Base-by-base conservation (phyloP, 64 coral and sea anemone species). In the Platygyra sinensis region DNA sequence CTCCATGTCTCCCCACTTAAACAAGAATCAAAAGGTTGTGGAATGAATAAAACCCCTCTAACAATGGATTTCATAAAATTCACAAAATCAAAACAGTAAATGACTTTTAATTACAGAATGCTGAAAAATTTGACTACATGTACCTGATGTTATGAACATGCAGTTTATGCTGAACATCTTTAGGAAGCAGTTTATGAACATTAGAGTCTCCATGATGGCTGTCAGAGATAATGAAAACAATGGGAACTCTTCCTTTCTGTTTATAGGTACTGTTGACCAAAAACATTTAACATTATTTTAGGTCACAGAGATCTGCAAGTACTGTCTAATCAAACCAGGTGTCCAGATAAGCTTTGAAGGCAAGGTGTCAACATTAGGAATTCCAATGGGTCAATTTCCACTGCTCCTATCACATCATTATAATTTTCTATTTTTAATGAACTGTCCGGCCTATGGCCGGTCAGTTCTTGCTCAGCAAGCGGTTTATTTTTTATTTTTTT, bases 151-250 rank as follows among this genome's bases (percentile, higher is more conserved):
- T 90, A 13, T 89, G 74, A 36, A 96, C 89, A 19, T 83, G 67
- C 22, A 99, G 86, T 51, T 88, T 88, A 24, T 82, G 62, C 11
- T 93, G 90, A 57, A 88, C 18, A 77, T 91, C 90, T 89, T 99
- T 99, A 4, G 97, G 94, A 51, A 99, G 78, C 38, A 99, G 75
- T 25, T 89, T 88, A 74, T 96, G 93, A 9, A 95, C 90, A 91
- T 94, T 99, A 10, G 94, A 91, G 49, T 99, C 97, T 24, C 90
- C 91, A 91, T 88, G 83, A 27, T 95, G 94, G 36, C 94, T 99
- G 74, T 99, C 97, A 11, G 97, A 99, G 62, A 99, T 52, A 79
- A 99, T 91, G 25, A 99, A 96, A 27, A 99, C 97, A 22, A 99
- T 50, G 9, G 91, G 97, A 49, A 91, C 93, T 64, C 91, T 86